Percentiles rank a stretch among this genome's conserved stretches.
phyloP scores from a whole-genome alignment of 2,888 invertebrate species.

The Caenorhabditis drosophilae region DNA sequence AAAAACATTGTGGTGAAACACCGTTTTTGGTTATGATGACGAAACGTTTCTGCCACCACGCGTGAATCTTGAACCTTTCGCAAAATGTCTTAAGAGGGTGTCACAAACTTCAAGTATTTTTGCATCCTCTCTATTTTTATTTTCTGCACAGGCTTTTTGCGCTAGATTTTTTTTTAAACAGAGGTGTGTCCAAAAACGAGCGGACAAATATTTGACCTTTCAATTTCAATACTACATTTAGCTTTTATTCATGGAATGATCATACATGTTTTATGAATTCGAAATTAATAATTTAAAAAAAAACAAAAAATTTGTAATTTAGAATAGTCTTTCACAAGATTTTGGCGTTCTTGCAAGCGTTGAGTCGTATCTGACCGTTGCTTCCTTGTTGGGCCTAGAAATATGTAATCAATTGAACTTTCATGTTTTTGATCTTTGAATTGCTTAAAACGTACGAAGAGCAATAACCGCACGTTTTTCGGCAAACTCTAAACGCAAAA shows the following conservation, averaged over 20 bases:
- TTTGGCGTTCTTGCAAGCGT: constrained; percentile 50
- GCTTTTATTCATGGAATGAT: not conserved
- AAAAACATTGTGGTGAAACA: no score
- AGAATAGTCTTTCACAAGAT: constrained; percentile 52
- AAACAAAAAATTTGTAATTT: constrained; percentile 4
- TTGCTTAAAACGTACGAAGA: constrained; percentile 32
- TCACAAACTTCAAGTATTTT: no score
- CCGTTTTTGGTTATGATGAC: no score
- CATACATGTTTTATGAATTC: not conserved
- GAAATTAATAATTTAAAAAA: not conserved
- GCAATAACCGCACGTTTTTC: constrained; percentile 61
- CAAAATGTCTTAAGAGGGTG: not conserved
- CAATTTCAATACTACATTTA: not conserved
- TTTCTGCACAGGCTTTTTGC: no score
- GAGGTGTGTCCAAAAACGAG: no score
- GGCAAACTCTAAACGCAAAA: constrained; percentile 59
- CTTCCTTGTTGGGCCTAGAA: constrained; percentile 42
- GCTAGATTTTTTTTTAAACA: no score
- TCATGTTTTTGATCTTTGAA: no score
- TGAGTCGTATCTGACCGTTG: constrained; percentile 53
- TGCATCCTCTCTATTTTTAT: no score
- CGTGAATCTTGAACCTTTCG: not conserved
- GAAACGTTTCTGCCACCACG: not conserved
- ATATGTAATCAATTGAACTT: no score
- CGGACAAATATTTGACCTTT: no score